A percentile compares a stretch with the other conserved stretches of the same genome.
These are phyloP conservation scores for Sphinx pinastri DNA, from an alignment of 2,888 invertebrate species.

Conservation along the genomic window DNA sequence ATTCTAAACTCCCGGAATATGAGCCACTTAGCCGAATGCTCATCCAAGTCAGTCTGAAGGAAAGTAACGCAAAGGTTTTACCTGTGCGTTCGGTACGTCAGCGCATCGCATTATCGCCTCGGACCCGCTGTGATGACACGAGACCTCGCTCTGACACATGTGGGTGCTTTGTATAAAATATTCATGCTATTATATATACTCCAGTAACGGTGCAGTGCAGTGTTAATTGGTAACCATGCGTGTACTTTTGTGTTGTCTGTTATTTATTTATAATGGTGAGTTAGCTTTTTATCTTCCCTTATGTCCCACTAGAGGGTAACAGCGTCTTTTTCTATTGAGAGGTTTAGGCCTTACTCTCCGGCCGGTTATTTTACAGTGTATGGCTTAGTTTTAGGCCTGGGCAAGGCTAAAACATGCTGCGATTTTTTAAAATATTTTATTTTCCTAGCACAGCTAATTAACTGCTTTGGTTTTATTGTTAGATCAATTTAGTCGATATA, in stretches of 20 bases:
- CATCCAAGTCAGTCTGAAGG: neutral
- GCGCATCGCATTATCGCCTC: neutral
- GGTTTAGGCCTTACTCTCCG: too few species aligned
- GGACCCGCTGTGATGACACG: constrained; percentile 8
- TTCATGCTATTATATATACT: constrained; percentile 19
- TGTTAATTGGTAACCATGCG: constrained; percentile 13
- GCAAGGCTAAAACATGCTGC: too few species aligned
- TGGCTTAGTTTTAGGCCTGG: too few species aligned
- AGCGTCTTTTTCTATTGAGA: too few species aligned
- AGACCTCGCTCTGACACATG: constrained; percentile 21
- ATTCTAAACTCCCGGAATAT: too few species aligned
- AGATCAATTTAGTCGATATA: too few species aligned
- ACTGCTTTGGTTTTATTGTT: too few species aligned
- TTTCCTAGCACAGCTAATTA: too few species aligned
- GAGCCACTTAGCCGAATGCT: constrained; percentile 3
- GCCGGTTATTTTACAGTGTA: too few species aligned
- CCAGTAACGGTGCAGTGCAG: neutral
- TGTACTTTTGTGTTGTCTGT: constrained; percentile 7
- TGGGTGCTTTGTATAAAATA: constrained; percentile 31
- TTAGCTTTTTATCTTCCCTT: neutral
- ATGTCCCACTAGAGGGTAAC: too few species aligned
- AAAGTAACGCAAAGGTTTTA: neutral
- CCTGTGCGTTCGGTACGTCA: neutral
- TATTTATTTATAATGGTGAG: neutral
- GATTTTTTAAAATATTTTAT: too few species aligned